Base-by-base conservation (phyloP, 2,888 invertebrate genomes). In the Candidula unifasciata region DNA sequence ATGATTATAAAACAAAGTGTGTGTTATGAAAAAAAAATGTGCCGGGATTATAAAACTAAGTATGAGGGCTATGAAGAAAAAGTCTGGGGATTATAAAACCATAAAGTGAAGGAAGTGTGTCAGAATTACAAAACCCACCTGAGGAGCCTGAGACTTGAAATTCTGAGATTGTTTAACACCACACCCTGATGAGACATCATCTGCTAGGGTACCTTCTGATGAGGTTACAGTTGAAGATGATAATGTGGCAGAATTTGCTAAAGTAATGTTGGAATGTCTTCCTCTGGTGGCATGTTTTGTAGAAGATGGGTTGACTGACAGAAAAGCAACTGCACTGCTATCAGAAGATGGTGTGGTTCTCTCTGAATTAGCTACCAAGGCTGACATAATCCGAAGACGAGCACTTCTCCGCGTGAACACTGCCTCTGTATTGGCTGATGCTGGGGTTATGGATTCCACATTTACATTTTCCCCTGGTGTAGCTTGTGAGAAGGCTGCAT, bases 71-170 rank as follows among this genome's bases (percentile, higher is more conserved):
- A n/a, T n/a, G n/a, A n/a, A n/a, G n/a, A n/a, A n/a, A n/a, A n/a
- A n/a, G n/a, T n/a, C n/a, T n/a, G n/a, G n/a, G n/a, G n/a, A n/a
- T n/a, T n/a, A n/a, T n/a, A n/a, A n/a, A n/a, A n/a, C n/a, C n/a
- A n/a, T n/a, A n/a, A n/a, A n/a, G n/a, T n/a, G n/a, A n/a, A n/a
- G n/a, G n/a, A n/a, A n/a, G n/a, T n/a, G n/a, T n/a, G n/a, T n/a
- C n/a, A n/a, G n/a, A n/a, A n/a, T n/a, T n/a, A n/a, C n/a, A n/a
- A n/a, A n/a, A n/a, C n/a, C 81, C 1, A 82, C 73, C 35, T 83
- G 84, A 64, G 82, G 84, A 30, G 85, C 82, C 60, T 87, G 79
- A 21, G 88, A 88, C 79, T 88, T 88, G 80, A 88, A 88, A 68
- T 87, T 88, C 71, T 86, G 85, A 57, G 87, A 88, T 10, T 83